Evolutionary conservation across 2,113 vertebrate genomes (phyloP).

Genomic region (Phylloscopus trochilus): DNA sequence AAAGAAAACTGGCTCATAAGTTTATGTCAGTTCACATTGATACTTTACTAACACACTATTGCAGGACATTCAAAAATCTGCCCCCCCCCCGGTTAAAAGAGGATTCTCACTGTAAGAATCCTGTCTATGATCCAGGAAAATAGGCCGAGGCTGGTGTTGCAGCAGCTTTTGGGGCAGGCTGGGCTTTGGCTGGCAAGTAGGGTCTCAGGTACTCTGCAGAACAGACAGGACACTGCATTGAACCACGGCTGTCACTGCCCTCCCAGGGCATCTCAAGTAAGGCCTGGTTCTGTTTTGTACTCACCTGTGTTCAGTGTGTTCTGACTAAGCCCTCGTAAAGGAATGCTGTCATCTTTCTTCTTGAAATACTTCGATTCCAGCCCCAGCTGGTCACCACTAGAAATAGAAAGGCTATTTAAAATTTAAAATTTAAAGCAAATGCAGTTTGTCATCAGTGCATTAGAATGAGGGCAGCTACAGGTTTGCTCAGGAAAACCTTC

Average conservation of each 20-base stretch:
- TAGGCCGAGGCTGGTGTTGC: slow-evolving; percentile 78
- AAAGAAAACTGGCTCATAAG: background rate
- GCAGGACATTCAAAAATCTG: background rate
- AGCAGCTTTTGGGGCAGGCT: background rate
- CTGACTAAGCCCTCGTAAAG: slow-evolving; percentile 82
- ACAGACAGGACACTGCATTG: background rate
- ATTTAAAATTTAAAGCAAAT: background rate
- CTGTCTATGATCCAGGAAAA: slow-evolving; percentile 78
- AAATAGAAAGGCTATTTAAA: background rate
- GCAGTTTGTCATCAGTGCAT: background rate
- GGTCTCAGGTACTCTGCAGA: slow-evolving; percentile 77
- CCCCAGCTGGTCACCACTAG: slow-evolving; percentile 75
- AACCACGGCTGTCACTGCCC: fast-evolving
- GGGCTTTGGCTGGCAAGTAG: background rate
- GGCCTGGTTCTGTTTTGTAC: background rate
- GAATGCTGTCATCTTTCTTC: slow-evolving; percentile 86
- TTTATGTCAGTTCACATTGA: background rate
- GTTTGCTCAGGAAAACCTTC: background rate
- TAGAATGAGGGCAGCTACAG: no score
- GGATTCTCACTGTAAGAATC: background rate
- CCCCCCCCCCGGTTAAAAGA: background rate
- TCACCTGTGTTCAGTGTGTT: slow-evolving; percentile 71
- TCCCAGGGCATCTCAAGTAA: background rate
- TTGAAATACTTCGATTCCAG: slow-evolving; percentile 90
- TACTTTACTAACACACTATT: background rate